Evolutionary conservation across 64 coral and sea anemone genomes (phyloP), one percentile per base, ranked within the genome.

Genomic region (Porites lutea): DNA sequence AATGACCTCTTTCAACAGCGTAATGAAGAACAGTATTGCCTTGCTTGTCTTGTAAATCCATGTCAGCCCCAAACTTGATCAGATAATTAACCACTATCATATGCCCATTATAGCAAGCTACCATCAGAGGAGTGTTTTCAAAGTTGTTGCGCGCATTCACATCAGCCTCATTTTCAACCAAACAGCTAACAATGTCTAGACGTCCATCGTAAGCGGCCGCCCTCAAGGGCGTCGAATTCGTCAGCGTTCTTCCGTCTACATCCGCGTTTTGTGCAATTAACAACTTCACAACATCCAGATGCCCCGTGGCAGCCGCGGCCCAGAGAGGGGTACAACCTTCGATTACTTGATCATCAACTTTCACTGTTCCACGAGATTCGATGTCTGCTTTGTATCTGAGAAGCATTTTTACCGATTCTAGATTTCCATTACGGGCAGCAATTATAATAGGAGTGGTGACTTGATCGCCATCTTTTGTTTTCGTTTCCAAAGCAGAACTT

Each of bases 101-200:
- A 23, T 96, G 95, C 2, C 95, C 95, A 65, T 96, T 96, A 48
- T 93, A 90, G 50, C 95, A 96, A 1, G 95, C 95, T 18, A 93
- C 87, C 95, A 96, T 96, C 14, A 96, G 52, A 50, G 95, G 95
- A 16, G 91, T 96, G 58, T 93, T 93, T 46, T 93, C 87, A 74
- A 96, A 96, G 7, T 96, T 96, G 79, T 96, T 96, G 8, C 79
- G 72, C 2, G 89, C 95, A 70, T 93, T 96, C 5, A 92, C 81
- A 84, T 96, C 90, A 12, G 95, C 95, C 23, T 91, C 95, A 48
- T 92, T 78, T 3, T 92, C 71, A 46, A 96, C 90, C 44, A 96
- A 67, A 86, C 82, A 93, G 8, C 79, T 87, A 13, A 96, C 94
- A 68, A 96, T 96, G 63, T 90, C 89, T 15, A 90, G 48, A 6